Conservation (phyloP, 1,140 invertebrate species). For the Procambarus clarkii region DNA sequence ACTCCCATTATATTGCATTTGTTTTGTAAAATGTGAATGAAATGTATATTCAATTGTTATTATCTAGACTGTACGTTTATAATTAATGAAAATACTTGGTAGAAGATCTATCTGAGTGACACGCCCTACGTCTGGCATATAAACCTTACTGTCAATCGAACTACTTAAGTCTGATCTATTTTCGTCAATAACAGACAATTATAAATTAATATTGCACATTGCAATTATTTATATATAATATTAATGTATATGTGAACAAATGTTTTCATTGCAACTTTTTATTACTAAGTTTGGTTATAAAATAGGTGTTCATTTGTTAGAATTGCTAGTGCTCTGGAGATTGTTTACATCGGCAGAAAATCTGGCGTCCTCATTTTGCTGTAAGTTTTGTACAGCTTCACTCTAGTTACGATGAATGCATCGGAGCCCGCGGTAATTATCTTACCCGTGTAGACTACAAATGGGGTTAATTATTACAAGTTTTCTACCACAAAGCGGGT, state of each 20-base stretch:
- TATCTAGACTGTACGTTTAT: background rate
- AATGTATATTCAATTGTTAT: background rate
- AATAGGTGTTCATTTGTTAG: conserved; percentile 26
- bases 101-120: conserved; percentile 15
- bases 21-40: background rate
- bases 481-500: background rate
- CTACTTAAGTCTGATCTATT: background rate
- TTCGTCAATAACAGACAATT: background rate
- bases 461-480: background rate
- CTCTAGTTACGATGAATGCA: background rate
- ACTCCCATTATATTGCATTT: background rate
- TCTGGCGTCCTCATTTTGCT: conserved; percentile 67
- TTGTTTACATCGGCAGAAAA: conserved; percentile 56
- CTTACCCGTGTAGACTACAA: background rate
- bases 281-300: background rate
- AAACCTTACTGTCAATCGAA: conserved; percentile 25
- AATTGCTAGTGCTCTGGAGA: conserved; percentile 17
- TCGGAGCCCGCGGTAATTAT: background rate
- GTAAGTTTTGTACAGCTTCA: conserved; percentile 67
- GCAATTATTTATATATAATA: background rate
- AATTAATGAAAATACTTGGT: background rate
- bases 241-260: background rate
- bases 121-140: conserved; percentile 68
- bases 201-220: background rate
- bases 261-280: background rate